Evolutionary conservation across 2,888 invertebrate species (phyloP), one percentile per base, ranked within the genome.

Genomic region (Meteorus colon): DNA sequence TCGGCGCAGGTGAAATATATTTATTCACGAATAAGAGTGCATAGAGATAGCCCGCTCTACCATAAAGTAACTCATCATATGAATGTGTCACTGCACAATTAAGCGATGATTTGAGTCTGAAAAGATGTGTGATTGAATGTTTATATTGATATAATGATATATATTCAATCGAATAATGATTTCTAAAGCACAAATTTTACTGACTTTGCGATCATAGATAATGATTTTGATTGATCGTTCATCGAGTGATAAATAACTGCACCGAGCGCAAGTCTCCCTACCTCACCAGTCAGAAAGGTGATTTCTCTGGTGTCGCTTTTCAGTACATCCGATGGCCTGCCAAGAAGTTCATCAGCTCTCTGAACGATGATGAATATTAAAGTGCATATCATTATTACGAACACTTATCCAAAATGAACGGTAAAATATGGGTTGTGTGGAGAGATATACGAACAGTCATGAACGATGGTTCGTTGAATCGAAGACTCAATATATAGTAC

Each of bases 41-140:
- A 90, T 92, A 96, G 16, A 98, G 90, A 88, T 96, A 97, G 27
- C 97, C 97, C 81, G 93, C 92, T 86, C 96, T 92, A 5, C 98
- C 97, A 91, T 96, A 97, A 48, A 98, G 91, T 74, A 96, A 89
- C 90, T 97, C 97, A 91, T 97, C 95, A 0, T 96, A 94, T 70
- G 93, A 86, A 60, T 92, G 90, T 74, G 92, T 90, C 80, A 92
- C 86, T 70, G 94, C 91, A 80, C 92, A 89, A 69, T 91, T 89
- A 74, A 91, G 90, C 75, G 95, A 84, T 16, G 90, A 87, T 81
- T 92, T 90, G 45, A 95, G 88, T 83, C 95, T 95, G 86, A 63
- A 90, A 31, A 66, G 66, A 75, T 62, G 19, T 71, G 74, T 65
- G 12, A n/a, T 70, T 65, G 31, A 55, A 60, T 48, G 69, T 68